These are phyloP conservation scores for Chamaetylas fuelleborni DNA, from an alignment of 2,113 vertebrate species.

Conservation along the genomic window DNA sequence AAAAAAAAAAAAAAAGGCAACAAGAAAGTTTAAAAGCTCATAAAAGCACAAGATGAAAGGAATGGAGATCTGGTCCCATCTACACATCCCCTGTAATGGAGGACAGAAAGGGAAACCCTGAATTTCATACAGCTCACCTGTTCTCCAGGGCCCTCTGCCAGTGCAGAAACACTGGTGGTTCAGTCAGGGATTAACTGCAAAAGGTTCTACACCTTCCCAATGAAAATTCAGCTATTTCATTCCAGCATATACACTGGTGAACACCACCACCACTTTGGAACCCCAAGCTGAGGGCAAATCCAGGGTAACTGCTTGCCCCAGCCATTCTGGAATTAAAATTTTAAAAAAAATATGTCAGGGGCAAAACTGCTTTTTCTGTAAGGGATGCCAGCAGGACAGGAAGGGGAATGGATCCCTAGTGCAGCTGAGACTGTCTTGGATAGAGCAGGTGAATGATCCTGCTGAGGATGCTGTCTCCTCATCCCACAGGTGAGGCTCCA, in stretches of 20 bases:
- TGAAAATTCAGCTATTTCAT: neutral
- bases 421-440: neutral
- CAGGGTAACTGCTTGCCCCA: neutral
- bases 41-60: neutral
- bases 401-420: neutral
- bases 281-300: neutral
- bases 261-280: neutral
- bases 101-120: neutral
- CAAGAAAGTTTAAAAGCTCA: neutral
- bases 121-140: neutral
- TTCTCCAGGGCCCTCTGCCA: neutral
- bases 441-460: fast-evolving
- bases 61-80: neutral
- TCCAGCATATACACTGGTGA: neutral
- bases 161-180: neutral
- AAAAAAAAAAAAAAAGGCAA: neutral
- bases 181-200: neutral
- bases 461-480: neutral
- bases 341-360: neutral
- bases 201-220: neutral
- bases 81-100: neutral
- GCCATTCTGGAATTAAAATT: neutral
- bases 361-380: neutral
- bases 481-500: neutral
- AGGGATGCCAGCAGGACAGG: neutral